phyloP scores from a whole-genome alignment of 2,888 invertebrate species.

The Thereva nobilitata region DNA sequence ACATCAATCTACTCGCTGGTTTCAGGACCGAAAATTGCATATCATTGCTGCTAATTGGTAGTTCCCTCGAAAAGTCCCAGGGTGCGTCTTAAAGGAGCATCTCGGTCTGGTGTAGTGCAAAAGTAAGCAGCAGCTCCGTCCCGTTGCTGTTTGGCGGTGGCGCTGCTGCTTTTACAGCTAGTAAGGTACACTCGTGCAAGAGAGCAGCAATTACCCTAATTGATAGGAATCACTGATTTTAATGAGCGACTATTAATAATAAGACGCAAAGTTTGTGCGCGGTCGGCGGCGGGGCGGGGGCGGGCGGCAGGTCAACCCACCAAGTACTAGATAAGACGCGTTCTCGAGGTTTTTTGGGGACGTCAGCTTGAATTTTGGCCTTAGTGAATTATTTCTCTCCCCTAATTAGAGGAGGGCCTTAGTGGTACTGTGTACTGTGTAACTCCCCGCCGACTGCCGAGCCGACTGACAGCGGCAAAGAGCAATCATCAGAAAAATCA shows the following conservation, averaged over 20 bases:
- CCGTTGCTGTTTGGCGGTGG: too few relatives aligned
- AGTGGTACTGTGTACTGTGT: not conserved
- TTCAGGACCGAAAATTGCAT: slow-evolving; percentile 6
- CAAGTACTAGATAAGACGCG: slow-evolving; percentile 6
- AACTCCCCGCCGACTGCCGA: not conserved
- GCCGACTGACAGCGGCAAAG: not conserved
- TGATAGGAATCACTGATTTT: slow-evolving; percentile 39
- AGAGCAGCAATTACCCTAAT: slow-evolving; percentile 39
- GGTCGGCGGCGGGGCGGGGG: not conserved
- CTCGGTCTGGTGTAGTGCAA: not conserved
- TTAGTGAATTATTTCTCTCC: slow-evolving; percentile 16
- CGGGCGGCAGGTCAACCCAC: not conserved
- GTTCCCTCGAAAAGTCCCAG: slow-evolving; percentile 9
- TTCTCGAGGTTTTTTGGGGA: not conserved
- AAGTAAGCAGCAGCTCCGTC: not conserved
- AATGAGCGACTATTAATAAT: slow-evolving; percentile 41
- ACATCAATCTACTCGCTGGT: too few relatives aligned
- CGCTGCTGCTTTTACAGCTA: too few relatives aligned
- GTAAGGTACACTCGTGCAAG: not conserved
- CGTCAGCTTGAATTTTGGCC: not conserved
- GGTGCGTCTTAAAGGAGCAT: not conserved
- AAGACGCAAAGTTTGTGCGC: not conserved
- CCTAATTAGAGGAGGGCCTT: slow-evolving; percentile 10
- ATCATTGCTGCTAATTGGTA: slow-evolving; percentile 24
- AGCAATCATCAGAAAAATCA: slow-evolving; percentile 33